Conservation (phyloP, 2,113 vertebrate species). For the Collichthys lucidus region DNA sequence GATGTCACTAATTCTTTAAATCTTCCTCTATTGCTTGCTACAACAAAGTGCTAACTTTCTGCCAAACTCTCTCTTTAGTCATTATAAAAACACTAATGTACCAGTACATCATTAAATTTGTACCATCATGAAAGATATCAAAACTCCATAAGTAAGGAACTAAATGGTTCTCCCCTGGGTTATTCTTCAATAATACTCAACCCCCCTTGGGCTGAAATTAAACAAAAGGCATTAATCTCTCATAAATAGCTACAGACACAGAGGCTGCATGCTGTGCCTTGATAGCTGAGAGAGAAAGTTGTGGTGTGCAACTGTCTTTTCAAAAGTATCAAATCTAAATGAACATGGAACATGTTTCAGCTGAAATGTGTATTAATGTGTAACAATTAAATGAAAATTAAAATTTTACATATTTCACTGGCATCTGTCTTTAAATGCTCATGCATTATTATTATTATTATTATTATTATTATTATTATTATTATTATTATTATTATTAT, state of each 20-base stretch:
- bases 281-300: neutral
- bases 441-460: no score
- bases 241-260: slow-evolving; percentile 48
- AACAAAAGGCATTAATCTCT: slow-evolving; percentile 59
- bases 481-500: no score
- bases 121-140: slow-evolving; percentile 47
- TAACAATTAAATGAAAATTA: neutral
- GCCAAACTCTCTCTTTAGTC: neutral
- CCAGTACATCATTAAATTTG: slow-evolving; percentile 37
- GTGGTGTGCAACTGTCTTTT: neutral
- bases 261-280: slow-evolving; percentile 3
- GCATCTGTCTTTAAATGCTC: neutral
- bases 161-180: slow-evolving; percentile 52
- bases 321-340: neutral
- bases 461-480: no score
- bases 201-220: slow-evolving; percentile 34
- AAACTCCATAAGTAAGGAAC: slow-evolving; percentile 55
- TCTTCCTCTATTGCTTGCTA: neutral
- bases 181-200: slow-evolving; percentile 51
- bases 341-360: neutral
- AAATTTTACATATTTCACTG: neutral
- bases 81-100: slow-evolving; percentile 42
- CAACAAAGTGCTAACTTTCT: neutral
- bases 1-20: neutral
- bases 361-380: neutral